Conservation (phyloP, 1,140 invertebrate genomes). For the Drosophila baimaii region DNA sequence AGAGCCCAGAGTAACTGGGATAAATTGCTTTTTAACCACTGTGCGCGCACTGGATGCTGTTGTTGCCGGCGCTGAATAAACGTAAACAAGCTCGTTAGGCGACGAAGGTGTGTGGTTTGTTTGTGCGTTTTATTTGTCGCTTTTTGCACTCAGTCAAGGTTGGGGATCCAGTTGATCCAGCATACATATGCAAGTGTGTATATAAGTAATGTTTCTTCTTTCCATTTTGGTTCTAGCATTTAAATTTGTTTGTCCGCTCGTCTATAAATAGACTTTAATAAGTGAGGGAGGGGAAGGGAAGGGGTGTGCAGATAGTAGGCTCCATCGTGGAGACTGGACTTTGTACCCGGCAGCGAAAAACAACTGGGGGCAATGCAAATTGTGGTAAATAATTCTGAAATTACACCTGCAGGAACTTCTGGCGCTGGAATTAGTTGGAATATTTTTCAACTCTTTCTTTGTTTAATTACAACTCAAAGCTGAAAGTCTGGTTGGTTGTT, state of each 20-base stretch:
- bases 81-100: slow-evolving; percentile 79
- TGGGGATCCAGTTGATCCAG: slow-evolving; percentile 56
- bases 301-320: slow-evolving; percentile 18
- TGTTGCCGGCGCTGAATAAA: slow-evolving; percentile 58
- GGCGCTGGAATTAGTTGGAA: background rate
- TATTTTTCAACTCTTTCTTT: slow-evolving; percentile 7
- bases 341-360: slow-evolving; percentile 39
- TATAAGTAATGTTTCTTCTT: slow-evolving; percentile 3
- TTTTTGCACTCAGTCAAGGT: slow-evolving; percentile 58
- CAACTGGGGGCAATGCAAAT: slow-evolving; percentile 19
- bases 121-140: slow-evolving; percentile 19
- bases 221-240: slow-evolving; percentile 20
- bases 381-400: slow-evolving; percentile 17
- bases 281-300: background rate
- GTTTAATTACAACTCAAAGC: slow-evolving; percentile 29
- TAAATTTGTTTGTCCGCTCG: slow-evolving; percentile 24
- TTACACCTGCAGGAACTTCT: background rate
- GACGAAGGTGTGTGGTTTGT: slow-evolving; percentile 5
- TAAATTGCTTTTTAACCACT: slow-evolving; percentile 27
- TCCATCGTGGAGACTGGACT: slow-evolving; percentile 33
- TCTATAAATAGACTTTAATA: slow-evolving; percentile 34
- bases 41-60: slow-evolving; percentile 26
- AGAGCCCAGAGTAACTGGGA: background rate
- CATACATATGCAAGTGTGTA: background rate
- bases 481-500: slow-evolving; percentile 15